A percentile compares a stretch with the other conserved stretches of the same genome.
These are phyloP conservation scores for Megalurothrips usitatus DNA, from an alignment of 2,888 invertebrate genomes.

Conservation along the genomic window DNA sequence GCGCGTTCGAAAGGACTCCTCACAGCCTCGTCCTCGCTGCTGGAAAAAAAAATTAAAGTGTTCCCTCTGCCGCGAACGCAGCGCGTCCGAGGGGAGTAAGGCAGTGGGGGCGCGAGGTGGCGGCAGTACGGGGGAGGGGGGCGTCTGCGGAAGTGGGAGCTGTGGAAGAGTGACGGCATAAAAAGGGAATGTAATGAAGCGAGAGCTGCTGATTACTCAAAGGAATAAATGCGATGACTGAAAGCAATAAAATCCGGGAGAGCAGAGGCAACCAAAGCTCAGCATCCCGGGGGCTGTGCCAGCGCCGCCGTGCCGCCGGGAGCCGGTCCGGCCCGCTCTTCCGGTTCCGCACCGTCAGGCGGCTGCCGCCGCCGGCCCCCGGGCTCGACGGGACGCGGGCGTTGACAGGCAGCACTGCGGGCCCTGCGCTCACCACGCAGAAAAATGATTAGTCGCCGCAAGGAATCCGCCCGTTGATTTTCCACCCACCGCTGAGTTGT, in stretches of 20 bases:
- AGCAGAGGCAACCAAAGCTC: not conserved
- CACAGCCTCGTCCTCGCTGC: not conserved
- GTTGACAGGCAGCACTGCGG: too few species aligned
- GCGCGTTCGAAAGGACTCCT: not conserved
- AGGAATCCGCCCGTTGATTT: too few species aligned
- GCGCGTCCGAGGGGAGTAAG: not conserved
- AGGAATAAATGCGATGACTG: conserved; percentile 11
- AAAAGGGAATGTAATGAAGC: conserved; percentile 11
- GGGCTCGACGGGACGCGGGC: too few species aligned
- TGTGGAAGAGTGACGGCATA: conserved; percentile 2
- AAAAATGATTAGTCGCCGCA: too few species aligned
- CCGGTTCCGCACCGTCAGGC: not conserved
- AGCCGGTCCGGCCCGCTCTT: not conserved
- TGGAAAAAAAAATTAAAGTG: not conserved
- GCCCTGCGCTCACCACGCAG: too few species aligned
- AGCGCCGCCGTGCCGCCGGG: not conserved
- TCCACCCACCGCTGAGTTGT: too few species aligned
- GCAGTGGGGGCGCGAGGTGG: not conserved
- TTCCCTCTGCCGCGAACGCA: too few species aligned
- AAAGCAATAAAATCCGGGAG: conserved; percentile 11
- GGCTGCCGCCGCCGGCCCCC: too few species aligned
- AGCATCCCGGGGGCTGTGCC: not conserved
- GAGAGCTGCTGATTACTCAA: conserved; percentile 6
- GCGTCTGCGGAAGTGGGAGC: not conserved
- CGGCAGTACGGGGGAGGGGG: not conserved